Percentiles rank a stretch among this genome's conserved stretches.
Conservation (phyloP, 2,113 vertebrate species). For the Lophotis ruficrista region DNA sequence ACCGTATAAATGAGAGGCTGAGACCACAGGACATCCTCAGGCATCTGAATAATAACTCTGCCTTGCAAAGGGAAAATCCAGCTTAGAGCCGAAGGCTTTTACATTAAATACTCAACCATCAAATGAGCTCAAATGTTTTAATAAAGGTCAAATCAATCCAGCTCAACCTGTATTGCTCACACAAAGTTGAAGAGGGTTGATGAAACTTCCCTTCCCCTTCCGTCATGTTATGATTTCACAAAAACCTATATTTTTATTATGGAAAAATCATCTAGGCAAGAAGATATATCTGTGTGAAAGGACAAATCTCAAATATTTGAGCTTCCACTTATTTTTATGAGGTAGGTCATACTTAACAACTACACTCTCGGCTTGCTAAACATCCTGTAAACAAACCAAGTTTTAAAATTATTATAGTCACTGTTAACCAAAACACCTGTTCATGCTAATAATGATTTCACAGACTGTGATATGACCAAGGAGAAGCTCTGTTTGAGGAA, state of each 20-base stretch:
- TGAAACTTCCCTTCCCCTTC: neutral
- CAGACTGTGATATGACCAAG: neutral
- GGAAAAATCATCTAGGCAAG: neutral
- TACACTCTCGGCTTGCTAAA: neutral
- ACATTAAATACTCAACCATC: neutral
- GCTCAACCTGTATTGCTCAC: neutral
- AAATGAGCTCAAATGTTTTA: neutral
- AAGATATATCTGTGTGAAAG: neutral
- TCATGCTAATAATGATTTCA: neutral
- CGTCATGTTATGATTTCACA: neutral
- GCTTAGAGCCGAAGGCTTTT: neutral
- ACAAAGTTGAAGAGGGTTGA: neutral
- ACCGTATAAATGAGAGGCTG: neutral
- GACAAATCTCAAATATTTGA: neutral
- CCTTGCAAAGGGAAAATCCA: neutral
- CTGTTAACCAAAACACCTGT: neutral
- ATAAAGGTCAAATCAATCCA: neutral
- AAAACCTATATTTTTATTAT: neutral
- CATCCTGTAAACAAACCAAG: neutral
- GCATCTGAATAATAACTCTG: neutral
- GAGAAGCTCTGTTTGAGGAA: neutral
- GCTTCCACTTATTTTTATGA: neutral
- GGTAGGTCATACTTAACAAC: neutral
- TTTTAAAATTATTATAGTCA: neutral
- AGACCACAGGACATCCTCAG: neutral